These are phyloP conservation scores for Bradypus variegatus DNA, from an alignment of 2,797 vertebrate genomes.

Conservation along the genomic window DNA sequence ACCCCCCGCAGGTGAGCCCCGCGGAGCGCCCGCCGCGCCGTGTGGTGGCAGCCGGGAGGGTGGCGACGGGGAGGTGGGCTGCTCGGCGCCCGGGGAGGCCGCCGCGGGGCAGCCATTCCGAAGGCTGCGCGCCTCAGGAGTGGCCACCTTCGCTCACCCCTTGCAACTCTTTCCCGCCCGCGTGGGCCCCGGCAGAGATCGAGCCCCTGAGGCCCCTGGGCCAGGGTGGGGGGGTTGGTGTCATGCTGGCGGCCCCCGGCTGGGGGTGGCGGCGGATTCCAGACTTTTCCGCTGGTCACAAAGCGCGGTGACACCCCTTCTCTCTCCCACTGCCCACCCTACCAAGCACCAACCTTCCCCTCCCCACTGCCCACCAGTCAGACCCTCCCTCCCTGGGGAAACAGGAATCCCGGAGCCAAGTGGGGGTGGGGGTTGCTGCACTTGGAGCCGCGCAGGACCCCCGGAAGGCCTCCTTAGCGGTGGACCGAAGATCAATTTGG, in stretches of 20 bases:
- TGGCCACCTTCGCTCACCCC: neutral
- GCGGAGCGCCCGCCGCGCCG: accelerated
- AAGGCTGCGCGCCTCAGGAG: neutral
- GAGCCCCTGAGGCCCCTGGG: neutral
- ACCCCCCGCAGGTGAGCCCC: neutral
- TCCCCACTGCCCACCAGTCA: neutral
- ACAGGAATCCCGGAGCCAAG: neutral
- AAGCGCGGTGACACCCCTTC: neutral
- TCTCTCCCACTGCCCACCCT: neutral
- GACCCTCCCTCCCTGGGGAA: neutral
- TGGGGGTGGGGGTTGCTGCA: neutral
- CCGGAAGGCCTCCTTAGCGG: neutral
- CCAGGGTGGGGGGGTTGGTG: too few species aligned
- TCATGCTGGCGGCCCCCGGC: neutral
- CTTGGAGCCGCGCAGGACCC: neutral
- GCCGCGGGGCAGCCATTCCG: neutral
- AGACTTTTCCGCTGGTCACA: neutral
- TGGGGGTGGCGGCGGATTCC: neutral
- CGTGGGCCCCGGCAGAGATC: neutral
- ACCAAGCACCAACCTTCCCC: neutral
- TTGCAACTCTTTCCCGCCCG: too few species aligned
- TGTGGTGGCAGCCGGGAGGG: neutral
- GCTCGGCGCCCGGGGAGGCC: neutral
- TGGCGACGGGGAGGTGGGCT: neutral
- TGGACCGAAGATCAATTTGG: neutral